Percentiles rank a stretch among this genome's conserved stretches.
Evolutionary conservation across 2,113 vertebrate species (phyloP).

Genomic region (Mesembrinibis cayennensis): DNA sequence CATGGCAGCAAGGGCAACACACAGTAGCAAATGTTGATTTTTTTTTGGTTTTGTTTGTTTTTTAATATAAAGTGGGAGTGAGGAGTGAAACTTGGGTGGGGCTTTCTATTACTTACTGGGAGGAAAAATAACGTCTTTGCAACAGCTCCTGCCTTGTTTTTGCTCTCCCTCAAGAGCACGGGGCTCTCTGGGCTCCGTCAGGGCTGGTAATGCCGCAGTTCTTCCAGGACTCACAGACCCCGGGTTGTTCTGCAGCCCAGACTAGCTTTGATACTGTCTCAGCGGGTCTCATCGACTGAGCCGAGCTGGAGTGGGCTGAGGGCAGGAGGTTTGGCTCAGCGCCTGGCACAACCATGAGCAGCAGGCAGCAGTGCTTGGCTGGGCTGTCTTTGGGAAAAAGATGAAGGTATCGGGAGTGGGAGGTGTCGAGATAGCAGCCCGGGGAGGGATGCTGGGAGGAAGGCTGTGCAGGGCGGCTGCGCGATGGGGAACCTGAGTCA

Average conservation of each 20-base stretch:
- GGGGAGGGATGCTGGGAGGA: not conserved
- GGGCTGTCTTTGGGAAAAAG: not conserved
- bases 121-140: not conserved
- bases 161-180: not conserved
- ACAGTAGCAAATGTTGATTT: not conserved
- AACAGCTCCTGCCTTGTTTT: not conserved
- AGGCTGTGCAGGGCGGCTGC: not conserved
- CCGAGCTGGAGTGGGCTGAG: not conserved
- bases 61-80: not conserved
- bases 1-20: not conserved
- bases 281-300: rapidly evolving
- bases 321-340: not conserved
- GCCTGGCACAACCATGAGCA: not conserved
- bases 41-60: not conserved
- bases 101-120: not conserved
- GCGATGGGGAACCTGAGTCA: not conserved
- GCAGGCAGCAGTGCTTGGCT: not conserved
- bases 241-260: not conserved
- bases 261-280: not conserved
- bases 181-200: not conserved
- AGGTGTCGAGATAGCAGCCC: not conserved
- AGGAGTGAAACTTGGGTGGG: slow-evolving; percentile 25
- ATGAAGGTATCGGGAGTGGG: not conserved
- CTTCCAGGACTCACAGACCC: not conserved
- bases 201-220: not conserved